These are phyloP conservation scores for Ectemnius cavifrons DNA, from an alignment of 2,888 invertebrate species.

Conservation along the genomic window DNA sequence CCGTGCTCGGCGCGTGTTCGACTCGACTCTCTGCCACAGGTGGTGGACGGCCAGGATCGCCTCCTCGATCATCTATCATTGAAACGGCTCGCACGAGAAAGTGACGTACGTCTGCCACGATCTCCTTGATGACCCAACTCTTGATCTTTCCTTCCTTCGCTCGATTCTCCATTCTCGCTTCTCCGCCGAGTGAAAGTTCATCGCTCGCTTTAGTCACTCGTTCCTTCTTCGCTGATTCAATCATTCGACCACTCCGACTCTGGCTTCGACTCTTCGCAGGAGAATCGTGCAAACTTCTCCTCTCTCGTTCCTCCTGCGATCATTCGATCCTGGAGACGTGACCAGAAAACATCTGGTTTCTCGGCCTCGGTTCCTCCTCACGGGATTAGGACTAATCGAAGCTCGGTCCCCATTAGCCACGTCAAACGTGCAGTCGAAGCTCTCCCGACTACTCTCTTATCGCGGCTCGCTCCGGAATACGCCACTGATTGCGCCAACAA, in stretches of 20 bases:
- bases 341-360: too few species aligned
- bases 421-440: neutral
- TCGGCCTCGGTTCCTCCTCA: too few species aligned
- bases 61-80: too few species aligned
- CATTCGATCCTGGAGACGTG: too few species aligned
- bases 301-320: neutral
- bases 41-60: too few species aligned
- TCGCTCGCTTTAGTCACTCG: constrained; percentile 15
- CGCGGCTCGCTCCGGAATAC: neutral
- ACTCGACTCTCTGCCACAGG: too few species aligned
- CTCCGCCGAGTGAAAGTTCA: constrained; percentile 37
- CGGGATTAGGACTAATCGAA: too few species aligned
- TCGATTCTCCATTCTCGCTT: neutral
- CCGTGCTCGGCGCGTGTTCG: neutral
- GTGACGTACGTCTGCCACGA: too few species aligned
- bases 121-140: too few species aligned
- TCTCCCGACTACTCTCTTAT: neutral
- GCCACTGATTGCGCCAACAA: neutral
- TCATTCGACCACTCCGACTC: neutral
- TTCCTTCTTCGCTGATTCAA: too few species aligned
- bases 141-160: neutral
- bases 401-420: neutral
- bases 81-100: too few species aligned
- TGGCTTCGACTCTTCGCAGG: neutral
- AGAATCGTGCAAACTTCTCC: neutral